phyloP scores from a whole-genome alignment of 2,113 vertebrate genomes.

The Malurus alboscapulatus region DNA sequence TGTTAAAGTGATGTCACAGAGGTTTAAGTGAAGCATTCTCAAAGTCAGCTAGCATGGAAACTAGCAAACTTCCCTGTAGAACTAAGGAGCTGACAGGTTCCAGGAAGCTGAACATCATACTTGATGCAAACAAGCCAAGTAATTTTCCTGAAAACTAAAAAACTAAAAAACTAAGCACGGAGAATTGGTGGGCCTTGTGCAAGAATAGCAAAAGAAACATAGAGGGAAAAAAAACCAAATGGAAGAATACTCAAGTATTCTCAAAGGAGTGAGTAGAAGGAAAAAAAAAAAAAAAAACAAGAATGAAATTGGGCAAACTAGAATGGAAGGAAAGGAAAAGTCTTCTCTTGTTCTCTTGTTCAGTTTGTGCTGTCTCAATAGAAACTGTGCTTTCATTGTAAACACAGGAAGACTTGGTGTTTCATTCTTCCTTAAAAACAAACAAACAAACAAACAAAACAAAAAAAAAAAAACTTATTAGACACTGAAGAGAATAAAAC shows the following conservation, averaged over 20 bases:
- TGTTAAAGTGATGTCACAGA: neutral
- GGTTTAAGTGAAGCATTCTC: neutral
- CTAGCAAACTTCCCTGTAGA: neutral
- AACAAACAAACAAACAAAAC: rapidly evolving
- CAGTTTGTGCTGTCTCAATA: neutral
- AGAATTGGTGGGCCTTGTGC: neutral
- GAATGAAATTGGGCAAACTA: neutral
- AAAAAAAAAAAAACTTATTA: neutral
- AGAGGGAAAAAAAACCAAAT: neutral
- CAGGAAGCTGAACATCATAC: neutral
- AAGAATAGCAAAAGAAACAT: neutral
- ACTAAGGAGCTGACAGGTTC: neutral
- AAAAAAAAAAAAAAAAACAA: neutral
- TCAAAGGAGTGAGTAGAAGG: neutral
- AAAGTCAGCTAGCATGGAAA: neutral
- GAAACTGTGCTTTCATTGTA: neutral
- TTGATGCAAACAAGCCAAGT: neutral
- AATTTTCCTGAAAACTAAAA: neutral
- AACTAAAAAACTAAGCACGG: neutral
- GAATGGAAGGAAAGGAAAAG: neutral
- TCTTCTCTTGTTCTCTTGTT: neutral
- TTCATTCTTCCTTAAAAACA: neutral
- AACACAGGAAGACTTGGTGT: neutral
- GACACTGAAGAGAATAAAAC: neutral
- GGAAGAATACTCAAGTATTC: neutral